phyloP scores from a whole-genome alignment of 1,140 invertebrate species.

The Drosophila neocordata region DNA sequence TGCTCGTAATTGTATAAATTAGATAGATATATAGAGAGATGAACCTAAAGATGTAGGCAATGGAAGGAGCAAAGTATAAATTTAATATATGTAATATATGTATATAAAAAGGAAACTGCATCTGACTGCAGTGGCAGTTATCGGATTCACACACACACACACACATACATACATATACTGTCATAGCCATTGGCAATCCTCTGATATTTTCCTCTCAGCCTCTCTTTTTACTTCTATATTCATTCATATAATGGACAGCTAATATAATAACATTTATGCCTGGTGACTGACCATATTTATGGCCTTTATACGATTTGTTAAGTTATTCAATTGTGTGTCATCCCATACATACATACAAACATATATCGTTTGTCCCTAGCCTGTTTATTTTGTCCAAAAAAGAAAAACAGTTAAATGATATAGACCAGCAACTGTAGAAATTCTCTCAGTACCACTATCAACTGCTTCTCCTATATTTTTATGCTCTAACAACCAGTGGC shows the following conservation, averaged over 20 bases:
- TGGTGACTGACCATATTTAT: conserved; percentile 70
- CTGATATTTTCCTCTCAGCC: background rate
- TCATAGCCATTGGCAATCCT: too few relatives aligned
- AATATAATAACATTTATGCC: conserved; percentile 81
- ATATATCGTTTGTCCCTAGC: background rate
- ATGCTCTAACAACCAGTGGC: background rate
- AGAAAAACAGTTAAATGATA: conserved; percentile 42
- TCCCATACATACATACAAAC: background rate
- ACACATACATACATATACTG: background rate
- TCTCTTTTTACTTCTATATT: background rate
- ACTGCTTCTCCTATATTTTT: background rate
- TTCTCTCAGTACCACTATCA: background rate
- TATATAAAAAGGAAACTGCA: conserved; percentile 16
- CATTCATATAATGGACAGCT: conserved; percentile 43
- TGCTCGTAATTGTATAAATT: conserved; percentile 72
- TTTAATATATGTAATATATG: too few relatives aligned
- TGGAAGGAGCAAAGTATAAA: too few relatives aligned
- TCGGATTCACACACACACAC: background rate
- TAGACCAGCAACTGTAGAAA: conserved; percentile 17
- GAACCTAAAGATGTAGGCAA: conserved; percentile 3
- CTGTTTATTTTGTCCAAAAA: conserved; percentile 23
- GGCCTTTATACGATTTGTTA: conserved; percentile 70
- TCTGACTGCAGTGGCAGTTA: conserved; percentile 28
- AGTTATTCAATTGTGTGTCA: conserved; percentile 67
- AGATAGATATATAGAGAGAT: conserved; percentile 38